Base-by-base conservation (phyloP, 2,113 vertebrate species). In the Etia nguti region DNA sequence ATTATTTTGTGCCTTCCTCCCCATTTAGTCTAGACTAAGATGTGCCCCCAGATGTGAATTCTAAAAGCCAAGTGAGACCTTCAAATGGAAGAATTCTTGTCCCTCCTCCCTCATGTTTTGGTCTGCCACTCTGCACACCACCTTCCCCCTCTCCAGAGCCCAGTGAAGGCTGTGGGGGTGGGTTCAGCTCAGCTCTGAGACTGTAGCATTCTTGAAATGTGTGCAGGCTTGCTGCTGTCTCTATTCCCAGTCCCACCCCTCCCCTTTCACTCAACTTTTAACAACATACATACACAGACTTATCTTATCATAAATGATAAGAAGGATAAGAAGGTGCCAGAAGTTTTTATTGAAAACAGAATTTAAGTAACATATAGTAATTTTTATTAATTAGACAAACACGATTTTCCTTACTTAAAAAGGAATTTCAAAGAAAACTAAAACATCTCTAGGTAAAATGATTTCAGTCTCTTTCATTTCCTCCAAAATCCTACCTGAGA, bases 141-240 rank as follows among this genome's bases (percentile, higher is more conserved):
- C 73, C 73, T 77, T 6, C 84, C 12, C 70, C 26, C 9, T 6
- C 34, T 16, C 41, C 55, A 6, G 22, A 62, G 62, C 80, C 41
- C n/a, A 68, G 73, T 4, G 9, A 50, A n/a, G 57, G 65, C 31
- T 34, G 56, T 87, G 81, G 79, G 84, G 73, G 86, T 65, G 55
- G 62, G 75, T 34, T 84, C 34, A 70, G 56, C 68, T 48, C 65
- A 59, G 85, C 60, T 79, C 48, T 38, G 77, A 87, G 80, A 91
- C 89, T 88, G 88, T 34, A 84, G 84, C 75, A 95, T 95, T 96
- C 87, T 84, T 92, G 89, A 95, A 91, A 95, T 94, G 73, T 93
- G 86, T 85, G 86, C 20, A 46, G 86, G 89, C 59, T 89, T 20
- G 13, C 55, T 92, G 77, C 43, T 36, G 79, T 57, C 22, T 43